A percentile compares a stretch with the other conserved stretches of the same genome.
These are phyloP conservation scores for Drosophila infuscata DNA, from an alignment of 2,888 invertebrate species.

Conservation along the genomic window DNA sequence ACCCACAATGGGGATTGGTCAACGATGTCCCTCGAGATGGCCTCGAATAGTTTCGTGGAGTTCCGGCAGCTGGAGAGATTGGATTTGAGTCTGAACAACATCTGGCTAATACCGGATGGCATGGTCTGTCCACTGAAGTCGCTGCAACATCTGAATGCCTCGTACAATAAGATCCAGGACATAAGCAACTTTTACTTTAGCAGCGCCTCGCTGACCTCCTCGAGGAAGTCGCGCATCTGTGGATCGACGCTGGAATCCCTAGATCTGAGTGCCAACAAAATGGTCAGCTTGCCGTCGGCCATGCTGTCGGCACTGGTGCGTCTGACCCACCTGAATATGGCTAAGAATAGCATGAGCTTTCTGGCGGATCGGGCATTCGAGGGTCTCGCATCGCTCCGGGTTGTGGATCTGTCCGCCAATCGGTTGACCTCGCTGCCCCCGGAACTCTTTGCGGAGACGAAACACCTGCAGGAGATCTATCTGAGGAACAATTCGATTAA, in stretches of 20 bases:
- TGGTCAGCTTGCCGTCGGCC: constrained; percentile 92
- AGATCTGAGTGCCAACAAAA: constrained; percentile 94
- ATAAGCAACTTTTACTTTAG: constrained; percentile 94
- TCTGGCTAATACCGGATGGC: constrained; percentile 94
- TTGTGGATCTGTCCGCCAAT: constrained; percentile 95
- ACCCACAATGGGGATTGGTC: constrained; percentile 95
- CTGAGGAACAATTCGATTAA: constrained; percentile 96
- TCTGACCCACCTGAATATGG: constrained; percentile 92
- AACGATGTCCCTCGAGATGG: constrained; percentile 93
- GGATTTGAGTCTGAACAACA: constrained; percentile 94
- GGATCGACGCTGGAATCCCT: constrained; percentile 90
- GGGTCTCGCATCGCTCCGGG: constrained; percentile 91
- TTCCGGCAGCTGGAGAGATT: constrained; percentile 92
- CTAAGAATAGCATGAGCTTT: constrained; percentile 94
- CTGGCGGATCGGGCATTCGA: constrained; percentile 93
- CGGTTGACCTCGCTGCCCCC: constrained; percentile 94
- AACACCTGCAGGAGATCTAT: constrained; percentile 94
- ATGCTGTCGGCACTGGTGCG: constrained; percentile 92
- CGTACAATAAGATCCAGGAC: constrained; percentile 94
- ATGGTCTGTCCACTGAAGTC: constrained; percentile 93
- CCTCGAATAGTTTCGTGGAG: constrained; percentile 91
- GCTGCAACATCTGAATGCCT: constrained; percentile 92
- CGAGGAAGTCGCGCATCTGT: constrained; percentile 85
- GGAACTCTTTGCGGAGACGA: constrained; percentile 92
- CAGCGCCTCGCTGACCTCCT: constrained; percentile 87